Evolutionary conservation across 2,888 invertebrate genomes (phyloP).

Genomic region (Caenorhabditis sinica): DNA sequence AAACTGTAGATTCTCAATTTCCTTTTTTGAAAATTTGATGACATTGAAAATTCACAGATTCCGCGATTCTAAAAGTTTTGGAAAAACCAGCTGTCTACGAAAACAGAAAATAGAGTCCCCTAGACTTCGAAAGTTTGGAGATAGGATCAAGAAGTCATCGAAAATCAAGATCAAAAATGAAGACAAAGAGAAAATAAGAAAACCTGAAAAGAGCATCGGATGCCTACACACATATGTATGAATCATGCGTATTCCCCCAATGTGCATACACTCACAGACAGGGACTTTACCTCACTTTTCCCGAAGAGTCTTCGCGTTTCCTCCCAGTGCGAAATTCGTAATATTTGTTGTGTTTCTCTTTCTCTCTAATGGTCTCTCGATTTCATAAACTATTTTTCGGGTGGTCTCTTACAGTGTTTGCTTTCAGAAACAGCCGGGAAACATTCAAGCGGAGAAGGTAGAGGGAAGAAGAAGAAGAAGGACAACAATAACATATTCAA

Average conservation of each 20-base stretch:
- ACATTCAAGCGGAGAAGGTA: constrained; percentile 5
- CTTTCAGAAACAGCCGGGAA: constrained; percentile 40
- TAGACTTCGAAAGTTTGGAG: too few relatives aligned
- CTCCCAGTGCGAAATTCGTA: constrained; percentile 53
- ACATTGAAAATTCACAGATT: too few relatives aligned
- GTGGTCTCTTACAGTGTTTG: constrained; percentile 47
- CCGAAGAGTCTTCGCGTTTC: constrained; percentile 3
- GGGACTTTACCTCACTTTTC: constrained; percentile 24
- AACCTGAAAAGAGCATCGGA: constrained; percentile 19
- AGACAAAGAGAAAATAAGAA: constrained; percentile 12
- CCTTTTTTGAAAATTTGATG: too few relatives aligned
- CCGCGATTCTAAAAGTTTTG: too few relatives aligned
- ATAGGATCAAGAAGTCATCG: not conserved
- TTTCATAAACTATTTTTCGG: constrained; percentile 9
- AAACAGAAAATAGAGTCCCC: too few relatives aligned
- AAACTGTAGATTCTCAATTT: too few relatives aligned
- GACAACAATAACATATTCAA: constrained; percentile 4
- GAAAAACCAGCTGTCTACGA: too few relatives aligned
- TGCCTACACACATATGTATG: constrained; percentile 16
- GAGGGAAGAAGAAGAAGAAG: constrained; percentile 15
- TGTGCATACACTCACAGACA: constrained; percentile 41
- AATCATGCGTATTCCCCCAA: constrained; percentile 45
- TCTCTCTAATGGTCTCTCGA: constrained; percentile 6
- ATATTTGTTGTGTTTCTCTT: constrained; percentile 61
- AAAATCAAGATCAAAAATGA: not conserved